Percentiles rank a stretch among this genome's conserved stretches.
phyloP scores from a whole-genome alignment of 2,888 invertebrate genomes.

The Bruchidius siliquastri region DNA sequence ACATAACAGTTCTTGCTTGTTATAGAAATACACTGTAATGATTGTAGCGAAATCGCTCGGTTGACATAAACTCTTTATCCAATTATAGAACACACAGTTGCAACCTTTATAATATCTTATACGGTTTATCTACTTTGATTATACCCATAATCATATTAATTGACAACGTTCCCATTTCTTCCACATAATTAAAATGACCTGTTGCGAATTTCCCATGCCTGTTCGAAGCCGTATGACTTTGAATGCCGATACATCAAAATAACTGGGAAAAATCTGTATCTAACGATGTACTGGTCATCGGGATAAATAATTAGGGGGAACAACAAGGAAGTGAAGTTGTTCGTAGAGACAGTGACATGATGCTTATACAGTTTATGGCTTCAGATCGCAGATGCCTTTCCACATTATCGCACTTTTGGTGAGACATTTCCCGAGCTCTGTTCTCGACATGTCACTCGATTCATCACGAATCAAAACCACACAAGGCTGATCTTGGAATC shows the following conservation, averaged over 20 bases:
- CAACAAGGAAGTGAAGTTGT: too few relatives aligned
- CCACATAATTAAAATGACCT: slow-evolving; percentile 3
- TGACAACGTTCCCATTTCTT: slow-evolving; percentile 8
- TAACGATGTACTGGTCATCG: neutral
- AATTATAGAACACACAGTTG: neutral
- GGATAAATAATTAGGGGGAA: neutral
- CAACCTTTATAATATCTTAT: neutral
- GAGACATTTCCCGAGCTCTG: too few relatives aligned
- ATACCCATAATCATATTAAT: slow-evolving; percentile 5
- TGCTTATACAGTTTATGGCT: too few relatives aligned
- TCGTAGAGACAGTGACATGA: too few relatives aligned
- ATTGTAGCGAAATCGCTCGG: neutral
- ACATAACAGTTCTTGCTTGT: neutral
- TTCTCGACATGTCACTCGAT: too few relatives aligned
- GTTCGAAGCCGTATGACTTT: neutral
- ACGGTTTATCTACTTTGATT: neutral
- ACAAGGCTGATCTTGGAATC: too few relatives aligned
- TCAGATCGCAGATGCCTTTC: too few relatives aligned
- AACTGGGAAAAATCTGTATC: neutral
- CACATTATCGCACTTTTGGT: too few relatives aligned
- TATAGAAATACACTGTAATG: neutral
- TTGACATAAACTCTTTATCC: neutral
- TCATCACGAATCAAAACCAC: too few relatives aligned
- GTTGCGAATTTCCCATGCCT: slow-evolving; percentile 3
- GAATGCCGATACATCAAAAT: neutral